Conservation (phyloP, 2,888 invertebrate species). For the Zaprionus obscuricornis region DNA sequence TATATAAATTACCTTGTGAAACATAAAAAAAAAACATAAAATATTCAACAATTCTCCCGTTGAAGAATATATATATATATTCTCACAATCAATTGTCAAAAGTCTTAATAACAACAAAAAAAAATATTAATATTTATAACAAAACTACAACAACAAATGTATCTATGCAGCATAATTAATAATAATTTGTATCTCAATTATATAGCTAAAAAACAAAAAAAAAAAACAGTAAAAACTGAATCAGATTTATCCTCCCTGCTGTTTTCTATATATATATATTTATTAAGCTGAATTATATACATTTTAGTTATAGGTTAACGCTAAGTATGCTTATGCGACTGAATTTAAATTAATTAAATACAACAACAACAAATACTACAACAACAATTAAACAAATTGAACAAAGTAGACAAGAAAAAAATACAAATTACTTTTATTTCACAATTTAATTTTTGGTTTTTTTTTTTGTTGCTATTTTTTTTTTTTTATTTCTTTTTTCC, state of each 20-base stretch:
- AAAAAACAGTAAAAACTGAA: slow-evolving; percentile 39
- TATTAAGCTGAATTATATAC: slow-evolving; percentile 70
- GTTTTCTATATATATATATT: slow-evolving; percentile 40
- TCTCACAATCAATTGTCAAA: too few relatives aligned
- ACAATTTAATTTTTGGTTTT: background rate
- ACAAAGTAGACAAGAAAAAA: slow-evolving; percentile 7
- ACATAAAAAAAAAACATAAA: too few relatives aligned
- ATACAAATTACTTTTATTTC: background rate
- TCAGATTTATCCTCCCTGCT: too few relatives aligned
- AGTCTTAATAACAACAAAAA: too few relatives aligned
- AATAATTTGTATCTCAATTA: too few relatives aligned
- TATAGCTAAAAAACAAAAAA: too few relatives aligned
- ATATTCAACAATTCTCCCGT: too few relatives aligned
- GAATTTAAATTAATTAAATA: slow-evolving; percentile 74
- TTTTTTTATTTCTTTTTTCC: slow-evolving; percentile 26
- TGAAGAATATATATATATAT: too few relatives aligned
- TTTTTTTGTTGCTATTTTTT: slow-evolving; percentile 21
- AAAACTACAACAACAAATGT: too few relatives aligned
- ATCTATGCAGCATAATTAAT: too few relatives aligned
- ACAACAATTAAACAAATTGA: slow-evolving; percentile 25
- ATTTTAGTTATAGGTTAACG: slow-evolving; percentile 72
- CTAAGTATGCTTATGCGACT: slow-evolving; percentile 77
- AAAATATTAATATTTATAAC: too few relatives aligned
- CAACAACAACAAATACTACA: slow-evolving; percentile 5
- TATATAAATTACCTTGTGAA: background rate